Conservation (phyloP, 2,888 invertebrate genomes). For the Sipha maydis region DNA sequence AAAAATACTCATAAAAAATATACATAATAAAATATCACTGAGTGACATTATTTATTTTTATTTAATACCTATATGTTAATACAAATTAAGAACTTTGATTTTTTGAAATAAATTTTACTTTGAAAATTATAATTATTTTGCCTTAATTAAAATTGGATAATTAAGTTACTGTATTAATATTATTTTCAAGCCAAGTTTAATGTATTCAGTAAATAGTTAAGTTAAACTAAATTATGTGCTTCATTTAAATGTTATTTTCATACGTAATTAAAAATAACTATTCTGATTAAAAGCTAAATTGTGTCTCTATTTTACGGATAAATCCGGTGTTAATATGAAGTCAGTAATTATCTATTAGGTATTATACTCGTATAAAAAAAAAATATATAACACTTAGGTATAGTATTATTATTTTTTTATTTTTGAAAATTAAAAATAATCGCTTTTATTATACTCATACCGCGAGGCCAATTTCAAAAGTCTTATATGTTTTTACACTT, state of each 20-base stretch:
- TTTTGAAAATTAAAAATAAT: too few relatives aligned
- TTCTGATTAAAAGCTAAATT: neutral
- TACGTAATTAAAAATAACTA: too few relatives aligned
- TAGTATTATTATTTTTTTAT: too few relatives aligned
- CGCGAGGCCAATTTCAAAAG: too few relatives aligned
- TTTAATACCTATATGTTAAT: neutral
- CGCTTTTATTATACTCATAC: too few relatives aligned
- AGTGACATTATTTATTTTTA: too few relatives aligned
- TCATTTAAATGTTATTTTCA: neutral
- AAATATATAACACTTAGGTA: neutral
- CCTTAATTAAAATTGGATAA: neutral
- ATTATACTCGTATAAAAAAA: neutral
- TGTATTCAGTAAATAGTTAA: neutral
- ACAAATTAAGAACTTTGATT: neutral
- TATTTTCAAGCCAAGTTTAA: constrained; percentile 8
- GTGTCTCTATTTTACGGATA: neutral
- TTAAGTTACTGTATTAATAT: constrained; percentile 12
- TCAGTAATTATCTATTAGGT: neutral
- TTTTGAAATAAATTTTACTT: neutral
- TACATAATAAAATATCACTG: too few relatives aligned
- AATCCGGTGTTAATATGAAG: neutral
- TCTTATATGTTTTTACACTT: neutral
- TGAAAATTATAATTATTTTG: constrained; percentile 24
- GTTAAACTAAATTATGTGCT: neutral
- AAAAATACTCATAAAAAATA: too few relatives aligned